A percentile compares a stretch with the other conserved stretches of the same genome.
Evolutionary conservation across 2,888 invertebrate species (phyloP).

Genomic region (Tetragonula carbonaria): DNA sequence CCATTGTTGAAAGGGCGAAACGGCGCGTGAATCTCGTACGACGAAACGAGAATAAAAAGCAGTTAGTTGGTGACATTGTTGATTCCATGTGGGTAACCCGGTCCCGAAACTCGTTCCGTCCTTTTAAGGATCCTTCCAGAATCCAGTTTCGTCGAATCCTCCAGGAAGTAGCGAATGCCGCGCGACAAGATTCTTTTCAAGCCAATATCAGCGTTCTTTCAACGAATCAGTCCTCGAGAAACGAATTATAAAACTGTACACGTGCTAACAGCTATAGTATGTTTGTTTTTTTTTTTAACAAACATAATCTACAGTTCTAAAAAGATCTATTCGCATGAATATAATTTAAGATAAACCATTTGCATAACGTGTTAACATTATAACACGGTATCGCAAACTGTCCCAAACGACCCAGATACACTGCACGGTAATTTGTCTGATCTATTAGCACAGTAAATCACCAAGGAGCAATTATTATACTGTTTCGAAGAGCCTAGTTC

Average conservation of each 20-base stretch:
- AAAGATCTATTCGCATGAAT: too few species aligned
- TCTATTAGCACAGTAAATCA: constrained; percentile 23
- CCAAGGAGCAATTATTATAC: neutral
- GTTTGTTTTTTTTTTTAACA: too few species aligned
- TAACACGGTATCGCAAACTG: neutral
- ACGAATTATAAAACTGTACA: too few species aligned
- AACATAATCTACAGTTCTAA: too few species aligned
- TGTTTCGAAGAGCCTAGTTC: constrained; percentile 12
- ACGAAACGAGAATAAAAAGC: constrained; percentile 49
- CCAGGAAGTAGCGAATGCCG: constrained; percentile 45
- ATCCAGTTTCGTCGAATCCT: constrained; percentile 56
- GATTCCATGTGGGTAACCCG: constrained; percentile 77
- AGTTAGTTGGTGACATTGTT: constrained; percentile 25
- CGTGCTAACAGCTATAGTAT: too few species aligned
- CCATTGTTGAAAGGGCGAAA: neutral
- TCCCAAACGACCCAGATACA: constrained; percentile 18
- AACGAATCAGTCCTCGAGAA: too few species aligned
- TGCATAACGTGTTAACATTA: neutral
- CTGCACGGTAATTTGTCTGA: constrained; percentile 22
- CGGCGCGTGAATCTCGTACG: constrained; percentile 1
- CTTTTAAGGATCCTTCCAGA: constrained; percentile 58
- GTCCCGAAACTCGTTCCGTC: constrained; percentile 77
- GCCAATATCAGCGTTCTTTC: neutral
- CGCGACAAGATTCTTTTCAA: constrained; percentile 26
- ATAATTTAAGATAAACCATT: neutral